Evolutionary conservation across 2,113 vertebrate species (phyloP).

Genomic region (Ondatra zibethicus): DNA sequence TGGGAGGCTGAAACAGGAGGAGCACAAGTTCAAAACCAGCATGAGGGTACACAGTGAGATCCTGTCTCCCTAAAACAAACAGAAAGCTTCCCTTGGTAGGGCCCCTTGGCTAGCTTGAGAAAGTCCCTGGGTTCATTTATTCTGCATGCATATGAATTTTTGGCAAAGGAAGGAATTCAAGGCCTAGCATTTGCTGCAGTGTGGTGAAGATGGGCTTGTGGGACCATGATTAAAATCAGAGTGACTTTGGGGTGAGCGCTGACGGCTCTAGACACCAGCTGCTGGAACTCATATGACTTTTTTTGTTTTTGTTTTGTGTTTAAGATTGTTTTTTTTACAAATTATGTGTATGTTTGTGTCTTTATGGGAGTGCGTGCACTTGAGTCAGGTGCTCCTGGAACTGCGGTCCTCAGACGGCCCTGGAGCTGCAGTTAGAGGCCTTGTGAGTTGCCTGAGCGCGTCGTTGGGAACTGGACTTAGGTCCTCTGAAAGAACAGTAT

Average conservation of each 20-base stretch:
- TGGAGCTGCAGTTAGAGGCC: neutral
- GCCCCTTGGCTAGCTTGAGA: neutral
- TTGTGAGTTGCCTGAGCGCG: neutral
- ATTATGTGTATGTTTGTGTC: neutral
- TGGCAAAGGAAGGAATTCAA: slow-evolving; percentile 40
- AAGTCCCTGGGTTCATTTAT: neutral
- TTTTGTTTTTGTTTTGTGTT: neutral
- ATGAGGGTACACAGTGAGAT: neutral
- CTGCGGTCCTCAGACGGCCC: neutral
- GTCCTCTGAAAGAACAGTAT: neutral
- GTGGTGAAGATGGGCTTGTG: neutral
- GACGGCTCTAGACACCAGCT: neutral
- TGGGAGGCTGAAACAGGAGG: neutral
- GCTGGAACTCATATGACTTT: neutral
- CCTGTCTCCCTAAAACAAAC: neutral
- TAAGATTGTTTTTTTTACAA: neutral
- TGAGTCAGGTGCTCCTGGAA: neutral
- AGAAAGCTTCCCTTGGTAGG: neutral
- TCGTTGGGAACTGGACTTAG: neutral
- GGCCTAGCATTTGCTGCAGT: slow-evolving; percentile 51
- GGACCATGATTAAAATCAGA: neutral
- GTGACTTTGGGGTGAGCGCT: neutral
- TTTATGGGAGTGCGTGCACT: neutral
- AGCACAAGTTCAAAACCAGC: neutral
- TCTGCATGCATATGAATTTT: slow-evolving; percentile 38